These are phyloP conservation scores for Bolinopsis microptera DNA, from an alignment of 37 sponge, comb jelly and placozoan genomes.

Conservation along the genomic window DNA sequence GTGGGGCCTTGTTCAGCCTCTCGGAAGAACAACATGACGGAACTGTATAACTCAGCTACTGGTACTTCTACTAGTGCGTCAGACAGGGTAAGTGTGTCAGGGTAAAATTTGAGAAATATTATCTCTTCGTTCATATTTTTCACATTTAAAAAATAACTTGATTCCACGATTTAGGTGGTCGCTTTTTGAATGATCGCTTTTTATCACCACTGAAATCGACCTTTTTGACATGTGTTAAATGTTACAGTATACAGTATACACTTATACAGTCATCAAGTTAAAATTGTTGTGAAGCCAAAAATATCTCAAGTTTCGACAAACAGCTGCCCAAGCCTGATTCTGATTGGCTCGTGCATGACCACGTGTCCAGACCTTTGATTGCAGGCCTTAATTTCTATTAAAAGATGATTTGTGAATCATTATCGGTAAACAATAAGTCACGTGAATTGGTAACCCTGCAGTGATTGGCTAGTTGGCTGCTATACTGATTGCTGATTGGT, in stretches of 20 bases:
- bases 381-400: background rate
- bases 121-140: too few relatives aligned
- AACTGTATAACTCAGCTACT: too few relatives aligned
- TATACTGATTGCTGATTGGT: background rate
- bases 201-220: too few relatives aligned
- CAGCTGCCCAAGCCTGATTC: background rate
- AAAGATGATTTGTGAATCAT: background rate
- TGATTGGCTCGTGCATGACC: background rate
- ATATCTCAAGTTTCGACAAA: background rate
- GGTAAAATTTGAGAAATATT: too few relatives aligned
- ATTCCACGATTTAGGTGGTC: too few relatives aligned
- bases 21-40: too few relatives aligned
- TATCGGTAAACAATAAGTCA: background rate
- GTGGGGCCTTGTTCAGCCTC: too few relatives aligned
- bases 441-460: background rate
- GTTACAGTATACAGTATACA: too few relatives aligned
- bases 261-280: background rate
- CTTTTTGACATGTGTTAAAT: background rate
- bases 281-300: background rate
- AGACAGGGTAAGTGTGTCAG: too few relatives aligned
- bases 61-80: too few relatives aligned
- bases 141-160: too few relatives aligned
- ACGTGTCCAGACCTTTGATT: background rate
- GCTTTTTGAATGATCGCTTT: too few relatives aligned
- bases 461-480: background rate